A percentile compares a stretch with the other conserved stretches of the same genome.
Conservation (phyloP, 2,113 vertebrate species). For the Dolichotis patagonum region DNA sequence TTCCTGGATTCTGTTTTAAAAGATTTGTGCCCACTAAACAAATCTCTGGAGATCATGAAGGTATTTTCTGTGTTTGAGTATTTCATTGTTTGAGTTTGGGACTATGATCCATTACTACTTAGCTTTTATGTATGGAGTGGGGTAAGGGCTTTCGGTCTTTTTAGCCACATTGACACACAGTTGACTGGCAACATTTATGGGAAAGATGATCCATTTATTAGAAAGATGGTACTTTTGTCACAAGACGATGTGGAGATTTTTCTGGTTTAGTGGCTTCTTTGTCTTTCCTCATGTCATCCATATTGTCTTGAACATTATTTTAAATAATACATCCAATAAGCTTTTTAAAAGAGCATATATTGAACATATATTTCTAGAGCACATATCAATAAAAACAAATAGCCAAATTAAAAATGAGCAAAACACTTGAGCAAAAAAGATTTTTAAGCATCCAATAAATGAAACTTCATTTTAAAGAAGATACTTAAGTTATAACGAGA, state of each 20-base stretch:
- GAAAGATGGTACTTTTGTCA: background rate
- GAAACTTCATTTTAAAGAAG: background rate
- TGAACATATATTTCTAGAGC: background rate
- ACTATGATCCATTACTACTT: background rate
- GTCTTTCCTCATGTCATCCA: background rate
- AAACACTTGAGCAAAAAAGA: background rate
- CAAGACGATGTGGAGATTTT: background rate
- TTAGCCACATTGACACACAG: background rate
- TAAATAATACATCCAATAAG: background rate
- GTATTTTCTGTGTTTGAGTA: background rate
- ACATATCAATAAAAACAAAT: background rate
- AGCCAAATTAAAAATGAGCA: background rate
- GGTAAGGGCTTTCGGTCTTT: background rate
- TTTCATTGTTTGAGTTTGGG: background rate
- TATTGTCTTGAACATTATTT: background rate
- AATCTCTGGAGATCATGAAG: background rate
- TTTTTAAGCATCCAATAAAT: background rate
- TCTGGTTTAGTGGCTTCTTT: background rate
- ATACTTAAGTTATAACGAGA: background rate
- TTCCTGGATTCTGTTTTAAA: background rate
- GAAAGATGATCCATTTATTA: background rate
- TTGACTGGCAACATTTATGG: background rate
- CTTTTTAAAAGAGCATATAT: background rate
- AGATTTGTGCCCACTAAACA: background rate
- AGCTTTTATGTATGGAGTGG: background rate